phyloP scores from a whole-genome alignment of 2,113 vertebrate genomes.

The Willisornis vidua region DNA sequence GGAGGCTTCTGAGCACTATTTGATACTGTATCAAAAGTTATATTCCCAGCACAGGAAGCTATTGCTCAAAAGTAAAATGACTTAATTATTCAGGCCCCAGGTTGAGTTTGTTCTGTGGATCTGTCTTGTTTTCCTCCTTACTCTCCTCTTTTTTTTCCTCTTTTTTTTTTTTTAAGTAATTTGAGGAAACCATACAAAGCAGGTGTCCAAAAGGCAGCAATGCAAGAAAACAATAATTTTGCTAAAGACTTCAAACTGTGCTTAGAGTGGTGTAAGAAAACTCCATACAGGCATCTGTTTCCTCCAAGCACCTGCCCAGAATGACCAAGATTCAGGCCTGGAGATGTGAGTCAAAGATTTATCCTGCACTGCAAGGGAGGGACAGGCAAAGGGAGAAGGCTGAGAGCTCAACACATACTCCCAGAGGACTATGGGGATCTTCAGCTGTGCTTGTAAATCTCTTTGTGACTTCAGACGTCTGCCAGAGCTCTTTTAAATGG shows the following conservation, averaged over 20 bases:
- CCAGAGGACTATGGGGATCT: rapidly evolving
- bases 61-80: background rate
- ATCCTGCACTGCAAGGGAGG: background rate
- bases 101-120: background rate
- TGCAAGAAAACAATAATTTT: background rate
- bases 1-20: background rate
- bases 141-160: rapidly evolving
- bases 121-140: background rate
- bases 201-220: rapidly evolving
- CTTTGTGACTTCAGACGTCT: rapidly evolving
- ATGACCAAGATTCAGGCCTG: rapidly evolving
- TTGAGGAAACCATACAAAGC: background rate
- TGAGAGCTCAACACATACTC: background rate
- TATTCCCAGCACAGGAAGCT: background rate
- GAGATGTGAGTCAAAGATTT: background rate
- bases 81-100: background rate
- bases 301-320: background rate
- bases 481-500: background rate
- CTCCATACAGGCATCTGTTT: rapidly evolving
- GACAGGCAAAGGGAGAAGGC: background rate
- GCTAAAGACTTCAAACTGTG: background rate
- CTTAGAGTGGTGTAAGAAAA: background rate
- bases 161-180: background rate
- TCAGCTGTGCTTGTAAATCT: background rate
- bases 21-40: background rate